These are phyloP conservation scores for Crax fasciolata DNA, from an alignment of 2,797 vertebrate genomes.

Conservation along the genomic window DNA sequence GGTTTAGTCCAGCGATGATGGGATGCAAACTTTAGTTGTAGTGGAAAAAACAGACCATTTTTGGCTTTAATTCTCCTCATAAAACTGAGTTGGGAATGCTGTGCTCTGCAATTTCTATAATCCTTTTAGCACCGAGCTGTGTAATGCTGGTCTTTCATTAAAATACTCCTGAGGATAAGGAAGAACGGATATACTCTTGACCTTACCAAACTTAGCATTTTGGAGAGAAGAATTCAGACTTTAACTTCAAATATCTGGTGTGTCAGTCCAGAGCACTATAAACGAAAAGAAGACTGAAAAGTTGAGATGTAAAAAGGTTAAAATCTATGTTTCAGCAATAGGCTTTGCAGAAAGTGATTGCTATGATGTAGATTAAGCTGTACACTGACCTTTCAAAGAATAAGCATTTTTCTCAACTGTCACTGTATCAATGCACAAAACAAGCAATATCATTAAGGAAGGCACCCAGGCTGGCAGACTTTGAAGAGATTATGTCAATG, in stretches of 20 bases:
- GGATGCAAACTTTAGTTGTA: neutral
- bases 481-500: slow-evolving; percentile 46
- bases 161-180: slow-evolving; percentile 41
- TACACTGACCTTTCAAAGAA: slow-evolving; percentile 81
- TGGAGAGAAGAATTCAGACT: slow-evolving; percentile 46
- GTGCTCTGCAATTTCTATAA: slow-evolving; percentile 46
- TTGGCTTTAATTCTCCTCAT: neutral
- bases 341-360: slow-evolving; percentile 66
- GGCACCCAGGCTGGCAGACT: slow-evolving; percentile 54
- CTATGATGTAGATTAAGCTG: slow-evolving; percentile 70
- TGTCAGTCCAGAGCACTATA: neutral
- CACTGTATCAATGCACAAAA: slow-evolving; percentile 68
- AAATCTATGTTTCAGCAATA: slow-evolving; percentile 75
- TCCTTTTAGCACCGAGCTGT: slow-evolving; percentile 65
- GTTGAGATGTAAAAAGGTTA: slow-evolving; percentile 78
- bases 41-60: slow-evolving; percentile 1
- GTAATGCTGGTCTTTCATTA: slow-evolving; percentile 47
- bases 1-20: neutral
- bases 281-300: slow-evolving; percentile 54
- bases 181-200: neutral
- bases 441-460: slow-evolving; percentile 77
- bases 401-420: slow-evolving; percentile 79
- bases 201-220: slow-evolving; percentile 60
- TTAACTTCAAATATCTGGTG: slow-evolving; percentile 38
- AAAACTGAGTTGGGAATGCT: neutral